These are phyloP conservation scores for Caranx ignobilis DNA, from an alignment of 2,113 vertebrate species.

Conservation along the genomic window DNA sequence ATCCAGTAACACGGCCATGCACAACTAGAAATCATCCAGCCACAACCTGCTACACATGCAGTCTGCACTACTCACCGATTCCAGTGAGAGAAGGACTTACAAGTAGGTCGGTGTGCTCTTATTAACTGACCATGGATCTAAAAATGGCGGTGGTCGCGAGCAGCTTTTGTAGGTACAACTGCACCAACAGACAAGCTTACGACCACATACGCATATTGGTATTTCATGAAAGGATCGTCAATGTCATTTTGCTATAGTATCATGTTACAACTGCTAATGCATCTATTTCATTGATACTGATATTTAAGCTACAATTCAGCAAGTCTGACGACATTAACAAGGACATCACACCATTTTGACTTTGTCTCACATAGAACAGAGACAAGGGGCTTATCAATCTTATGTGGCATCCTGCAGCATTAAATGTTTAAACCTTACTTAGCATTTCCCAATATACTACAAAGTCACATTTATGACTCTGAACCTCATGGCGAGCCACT, in stretches of 20 bases:
- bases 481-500: neutral
- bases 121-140: slow-evolving; percentile 38
- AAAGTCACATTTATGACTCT: neutral
- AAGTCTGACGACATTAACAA: too few relatives aligned
- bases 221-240: neutral
- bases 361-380: neutral
- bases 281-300: neutral
- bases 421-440: neutral
- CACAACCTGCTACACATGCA: neutral
- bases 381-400: neutral
- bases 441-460: neutral
- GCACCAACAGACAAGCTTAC: neutral
- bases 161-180: slow-evolving; percentile 14
- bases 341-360: neutral
- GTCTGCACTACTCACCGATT: neutral
- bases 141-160: slow-evolving; percentile 35
- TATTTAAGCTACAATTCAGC: too few relatives aligned
- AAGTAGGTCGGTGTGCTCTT: slow-evolving; percentile 46
- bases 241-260: neutral
- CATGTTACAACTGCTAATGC: neutral
- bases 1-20: neutral
- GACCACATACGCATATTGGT: neutral
- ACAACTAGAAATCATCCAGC: neutral
- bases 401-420: neutral
- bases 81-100: slow-evolving; percentile 20